These are phyloP conservation scores for Morone saxatilis DNA, from an alignment of 2,113 vertebrate genomes.

Conservation along the genomic window DNA sequence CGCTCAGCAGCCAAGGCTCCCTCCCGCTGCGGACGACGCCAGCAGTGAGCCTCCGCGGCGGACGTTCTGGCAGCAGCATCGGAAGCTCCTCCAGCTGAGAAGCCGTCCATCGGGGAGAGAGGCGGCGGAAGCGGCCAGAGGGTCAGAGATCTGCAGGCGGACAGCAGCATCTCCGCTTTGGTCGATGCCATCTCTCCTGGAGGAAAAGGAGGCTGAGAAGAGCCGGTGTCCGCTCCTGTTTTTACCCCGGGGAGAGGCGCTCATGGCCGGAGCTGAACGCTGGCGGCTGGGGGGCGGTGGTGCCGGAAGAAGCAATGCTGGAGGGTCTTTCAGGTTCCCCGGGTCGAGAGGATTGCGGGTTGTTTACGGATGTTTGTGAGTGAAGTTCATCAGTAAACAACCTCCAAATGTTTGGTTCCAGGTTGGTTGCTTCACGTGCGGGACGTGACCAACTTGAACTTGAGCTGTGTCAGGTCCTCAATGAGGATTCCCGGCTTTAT, in stretches of 20 bases:
- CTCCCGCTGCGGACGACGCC: conserved; percentile 85
- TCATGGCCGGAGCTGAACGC: conserved; percentile 30
- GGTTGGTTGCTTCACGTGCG: conserved; percentile 42
- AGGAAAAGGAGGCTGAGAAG: conserved; percentile 8
- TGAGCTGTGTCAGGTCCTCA: conserved; percentile 63
- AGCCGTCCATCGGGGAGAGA: conserved; percentile 93
- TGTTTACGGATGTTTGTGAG: background rate
- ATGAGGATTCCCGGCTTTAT: conserved; percentile 83
- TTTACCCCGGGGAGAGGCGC: conserved; percentile 16
- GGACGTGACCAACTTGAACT: conserved; percentile 19
- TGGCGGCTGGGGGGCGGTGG: conserved; percentile 16
- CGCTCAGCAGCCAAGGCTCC: conserved; percentile 86
- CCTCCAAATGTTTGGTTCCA: conserved; percentile 10
- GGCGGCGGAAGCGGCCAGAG: conserved; percentile 83
- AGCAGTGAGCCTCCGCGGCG: conserved; percentile 88
- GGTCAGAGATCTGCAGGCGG: conserved; percentile 93
- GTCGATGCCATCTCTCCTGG: conserved; percentile 88
- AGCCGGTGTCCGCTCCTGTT: background rate
- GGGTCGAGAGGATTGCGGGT: background rate
- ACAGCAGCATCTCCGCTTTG: conserved; percentile 93
- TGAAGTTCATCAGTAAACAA: conserved; percentile 48
- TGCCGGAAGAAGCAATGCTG: conserved; percentile 62
- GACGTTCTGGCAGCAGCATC: conserved; percentile 90
- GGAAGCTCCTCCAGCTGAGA: conserved; percentile 94
- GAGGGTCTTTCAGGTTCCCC: conserved; percentile 3